Evolutionary conservation across 2,888 invertebrate species (phyloP), one percentile per base, ranked within the genome.

Genomic region (Sussaba pulchella): DNA sequence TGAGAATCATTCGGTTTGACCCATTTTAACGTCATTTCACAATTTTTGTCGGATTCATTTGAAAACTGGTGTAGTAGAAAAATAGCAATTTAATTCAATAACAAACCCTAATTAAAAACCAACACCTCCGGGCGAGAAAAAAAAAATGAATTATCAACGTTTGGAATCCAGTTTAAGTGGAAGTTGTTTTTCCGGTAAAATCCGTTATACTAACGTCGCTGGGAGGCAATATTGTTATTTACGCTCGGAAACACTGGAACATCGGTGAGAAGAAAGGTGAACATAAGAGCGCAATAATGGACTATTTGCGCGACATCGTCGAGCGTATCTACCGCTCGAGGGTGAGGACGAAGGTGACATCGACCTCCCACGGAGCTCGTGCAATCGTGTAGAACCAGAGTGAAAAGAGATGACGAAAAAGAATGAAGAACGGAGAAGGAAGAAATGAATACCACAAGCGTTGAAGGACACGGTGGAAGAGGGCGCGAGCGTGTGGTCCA

Each of bases 231-330:
- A 43, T 43, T 43, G n/a, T 43, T 43, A 43, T n/a, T 10, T 3
- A n/a, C n/a, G 2, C 12, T 3, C 9, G 1, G 54, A 54, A 8
- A 59, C 43, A 47, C n/a, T 12, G 52, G 36, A 31, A 31, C 31
- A 67, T n/a, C 21, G 39, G 12, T 52, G 17, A 50, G 17, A 54
- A 26, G 43, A 39, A 14, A 21, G 24, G 36, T 41, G 45, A 26
- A 36, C 19, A 19, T 6, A 10, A 17, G 36, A 52, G 39, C 57
- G 45, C 70, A 54, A 59, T 79, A 52, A 75, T 66, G 21, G 39
- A 70, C 74, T 52, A 59, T 74, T 79, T 74, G 74, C 12, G 39
- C 64, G 74, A 79, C 74, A 70, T 78, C 54, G 70, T 74, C 54
- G 57, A 70, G 57, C 31, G 64, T 45, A 26, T 66, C 31, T 39